phyloP scores from a whole-genome alignment of 2,888 invertebrate species.

The Lasioglossum lativentre region DNA sequence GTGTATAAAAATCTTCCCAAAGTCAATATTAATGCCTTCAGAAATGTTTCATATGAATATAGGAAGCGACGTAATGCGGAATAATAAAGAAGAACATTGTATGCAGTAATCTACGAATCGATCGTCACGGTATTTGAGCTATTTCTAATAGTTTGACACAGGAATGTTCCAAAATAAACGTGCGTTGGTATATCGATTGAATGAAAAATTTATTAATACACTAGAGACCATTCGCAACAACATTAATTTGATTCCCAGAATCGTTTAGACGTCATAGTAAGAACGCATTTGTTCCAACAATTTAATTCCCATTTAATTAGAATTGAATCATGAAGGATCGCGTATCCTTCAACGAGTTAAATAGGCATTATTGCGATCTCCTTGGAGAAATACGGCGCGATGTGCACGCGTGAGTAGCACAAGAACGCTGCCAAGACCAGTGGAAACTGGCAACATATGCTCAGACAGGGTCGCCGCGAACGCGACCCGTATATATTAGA shows the following conservation, averaged over 20 bases:
- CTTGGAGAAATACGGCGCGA: conserved; percentile 38
- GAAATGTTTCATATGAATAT: not conserved
- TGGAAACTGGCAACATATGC: conserved; percentile 83
- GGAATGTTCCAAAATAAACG: not conserved
- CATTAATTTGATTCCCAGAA: not conserved
- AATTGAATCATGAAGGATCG: conserved; percentile 25
- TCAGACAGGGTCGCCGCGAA: conserved; percentile 80
- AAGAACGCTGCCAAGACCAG: conserved; percentile 70
- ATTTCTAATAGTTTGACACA: not conserved
- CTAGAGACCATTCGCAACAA: not conserved
- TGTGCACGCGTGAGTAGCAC: conserved; percentile 16
- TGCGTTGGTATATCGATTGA: not conserved
- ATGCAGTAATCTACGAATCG: not conserved
- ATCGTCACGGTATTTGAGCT: not conserved
- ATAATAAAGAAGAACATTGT: not conserved
- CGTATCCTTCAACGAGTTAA: conserved; percentile 33
- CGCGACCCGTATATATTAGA: conserved; percentile 79
- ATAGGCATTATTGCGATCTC: conserved; percentile 47
- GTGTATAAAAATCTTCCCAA: not conserved
- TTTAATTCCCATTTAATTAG: conserved; percentile 41
- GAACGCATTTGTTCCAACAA: not conserved
- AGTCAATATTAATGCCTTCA: not conserved
- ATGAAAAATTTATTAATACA: not conserved
- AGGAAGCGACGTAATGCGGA: not conserved
- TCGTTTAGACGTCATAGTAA: not conserved